These are phyloP conservation scores for Chrysochloris asiatica DNA, from an alignment of 2,113 vertebrate genomes.

Conservation along the genomic window DNA sequence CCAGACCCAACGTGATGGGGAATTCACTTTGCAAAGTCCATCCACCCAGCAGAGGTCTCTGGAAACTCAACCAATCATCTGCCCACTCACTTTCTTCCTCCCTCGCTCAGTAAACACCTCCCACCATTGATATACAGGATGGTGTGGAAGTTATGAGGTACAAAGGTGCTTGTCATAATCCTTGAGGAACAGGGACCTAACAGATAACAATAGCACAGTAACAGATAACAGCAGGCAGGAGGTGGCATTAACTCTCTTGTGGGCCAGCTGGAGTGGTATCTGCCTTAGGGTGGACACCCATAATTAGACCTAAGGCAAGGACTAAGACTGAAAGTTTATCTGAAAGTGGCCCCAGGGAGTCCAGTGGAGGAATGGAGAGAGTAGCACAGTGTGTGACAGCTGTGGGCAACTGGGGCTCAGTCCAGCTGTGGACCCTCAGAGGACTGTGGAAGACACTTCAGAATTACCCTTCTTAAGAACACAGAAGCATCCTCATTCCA, in stretches of 20 bases:
- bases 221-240: not conserved
- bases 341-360: not conserved
- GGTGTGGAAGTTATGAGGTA: too few relatives aligned
- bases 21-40: not conserved
- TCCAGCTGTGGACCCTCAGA: not conserved
- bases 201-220: not conserved
- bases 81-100: not conserved
- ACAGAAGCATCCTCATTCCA: not conserved
- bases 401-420: accelerated
- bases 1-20: not conserved
- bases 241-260: not conserved
- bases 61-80: not conserved
- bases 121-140: not conserved
- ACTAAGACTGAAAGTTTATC: not conserved
- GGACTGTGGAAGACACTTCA: not conserved
- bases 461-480: too few relatives aligned
- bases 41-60: not conserved
- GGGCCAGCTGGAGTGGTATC: accelerated
- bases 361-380: not conserved
- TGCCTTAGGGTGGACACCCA: not conserved
- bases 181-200: not conserved
- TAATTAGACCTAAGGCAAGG: not conserved
- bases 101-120: not conserved
- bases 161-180: not conserved
- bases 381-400: not conserved